These are phyloP conservation scores for Dallia pectoralis DNA, from an alignment of 2,797 vertebrate species.

Conservation along the genomic window DNA sequence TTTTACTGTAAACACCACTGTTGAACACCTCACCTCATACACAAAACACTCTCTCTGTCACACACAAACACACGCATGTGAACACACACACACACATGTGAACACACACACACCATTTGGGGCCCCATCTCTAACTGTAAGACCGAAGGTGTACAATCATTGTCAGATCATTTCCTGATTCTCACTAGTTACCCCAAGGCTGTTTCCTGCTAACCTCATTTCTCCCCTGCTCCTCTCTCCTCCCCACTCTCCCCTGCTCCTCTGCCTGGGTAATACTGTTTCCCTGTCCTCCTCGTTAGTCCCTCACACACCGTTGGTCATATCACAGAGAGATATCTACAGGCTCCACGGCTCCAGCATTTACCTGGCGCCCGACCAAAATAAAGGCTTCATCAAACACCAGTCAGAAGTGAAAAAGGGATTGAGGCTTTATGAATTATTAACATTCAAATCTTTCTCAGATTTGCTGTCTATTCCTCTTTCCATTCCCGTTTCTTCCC, in stretches of 20 bases:
- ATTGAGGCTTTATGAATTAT: slow-evolving; percentile 84
- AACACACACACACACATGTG: slow-evolving; percentile 9
- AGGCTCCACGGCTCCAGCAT: slow-evolving; percentile 47
- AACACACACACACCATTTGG: slow-evolving; percentile 22
- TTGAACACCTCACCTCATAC: neutral
- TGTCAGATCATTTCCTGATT: slow-evolving; percentile 47
- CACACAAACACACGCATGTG: neutral
- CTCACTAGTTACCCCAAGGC: slow-evolving; percentile 51
- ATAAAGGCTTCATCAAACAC: slow-evolving; percentile 81
- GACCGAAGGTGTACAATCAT: slow-evolving; percentile 47
- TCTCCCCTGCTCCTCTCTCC: slow-evolving; percentile 46
- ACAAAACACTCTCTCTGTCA: slow-evolving; percentile 5
- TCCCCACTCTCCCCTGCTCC: slow-evolving; percentile 40
- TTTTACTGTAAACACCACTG: slow-evolving; percentile 1
- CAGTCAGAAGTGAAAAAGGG: slow-evolving; percentile 73
- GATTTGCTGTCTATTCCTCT: slow-evolving; percentile 76
- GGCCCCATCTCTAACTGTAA: slow-evolving; percentile 36
- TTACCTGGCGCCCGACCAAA: slow-evolving; percentile 69
- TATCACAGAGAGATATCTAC: slow-evolving; percentile 65
- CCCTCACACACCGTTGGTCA: slow-evolving; percentile 51
- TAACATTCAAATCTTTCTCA: slow-evolving; percentile 86
- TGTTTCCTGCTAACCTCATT: slow-evolving; percentile 62
- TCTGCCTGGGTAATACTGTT: slow-evolving; percentile 48
- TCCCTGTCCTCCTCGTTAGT: slow-evolving; percentile 47
- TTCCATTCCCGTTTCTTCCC: slow-evolving; percentile 71